A percentile compares a stretch with the other conserved stretches of the same genome.
Evolutionary conservation across 2,888 invertebrate species (phyloP).

Genomic region (Orthosia incerta): DNA sequence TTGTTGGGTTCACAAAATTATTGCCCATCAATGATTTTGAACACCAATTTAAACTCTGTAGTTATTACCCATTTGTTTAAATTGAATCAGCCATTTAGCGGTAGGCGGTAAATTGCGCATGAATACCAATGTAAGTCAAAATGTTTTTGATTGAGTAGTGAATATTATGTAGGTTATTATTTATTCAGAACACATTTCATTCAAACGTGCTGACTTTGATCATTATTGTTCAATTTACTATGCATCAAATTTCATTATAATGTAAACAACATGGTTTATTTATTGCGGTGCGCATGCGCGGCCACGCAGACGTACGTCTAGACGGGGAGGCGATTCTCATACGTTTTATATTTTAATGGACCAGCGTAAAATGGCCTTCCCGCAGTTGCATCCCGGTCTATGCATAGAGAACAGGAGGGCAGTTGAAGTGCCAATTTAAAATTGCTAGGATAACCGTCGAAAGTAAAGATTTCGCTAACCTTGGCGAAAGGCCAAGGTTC

Average conservation of each 20-base stretch:
- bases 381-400: conserved; percentile 47
- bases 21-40: conserved; percentile 27
- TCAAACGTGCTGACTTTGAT: conserved; percentile 52
- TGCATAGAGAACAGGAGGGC: conserved; percentile 24
- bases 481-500: conserved; percentile 75
- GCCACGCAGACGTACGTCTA: conserved; percentile 81
- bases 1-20: conserved; percentile 46
- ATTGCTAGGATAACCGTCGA: conserved; percentile 64
- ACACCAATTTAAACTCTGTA: conserved; percentile 38
- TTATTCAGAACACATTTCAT: conserved; percentile 50
- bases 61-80: conserved; percentile 57
- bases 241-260: conserved; percentile 64
- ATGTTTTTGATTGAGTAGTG: conserved; percentile 53
- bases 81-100: conserved; percentile 42
- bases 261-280: conserved; percentile 64
- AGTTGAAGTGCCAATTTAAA: conserved; percentile 62
- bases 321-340: conserved; percentile 79
- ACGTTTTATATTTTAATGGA: conserved; percentile 62
- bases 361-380: conserved; percentile 69
- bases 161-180: conserved; percentile 27
- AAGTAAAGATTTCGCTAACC: conserved; percentile 75
- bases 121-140: conserved; percentile 51
- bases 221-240: conserved; percentile 61
- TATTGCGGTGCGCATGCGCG: conserved; percentile 78
- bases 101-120: conserved; percentile 36